Conservation (phyloP, 2,797 vertebrate genomes). For the Erethizon dorsatum region DNA sequence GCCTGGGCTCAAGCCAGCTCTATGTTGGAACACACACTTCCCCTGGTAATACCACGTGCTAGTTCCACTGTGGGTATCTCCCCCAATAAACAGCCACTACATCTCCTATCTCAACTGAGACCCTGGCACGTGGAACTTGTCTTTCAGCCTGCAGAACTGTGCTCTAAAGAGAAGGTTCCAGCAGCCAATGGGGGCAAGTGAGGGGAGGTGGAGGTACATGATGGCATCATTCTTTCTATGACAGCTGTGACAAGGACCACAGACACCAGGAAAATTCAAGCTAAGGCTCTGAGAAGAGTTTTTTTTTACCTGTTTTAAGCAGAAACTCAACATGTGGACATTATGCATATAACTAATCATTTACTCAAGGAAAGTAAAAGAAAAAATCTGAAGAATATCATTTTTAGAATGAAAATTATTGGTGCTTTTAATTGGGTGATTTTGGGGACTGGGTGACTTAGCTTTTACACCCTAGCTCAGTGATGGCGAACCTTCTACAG, state of each 20-base stretch:
- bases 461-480: background rate
- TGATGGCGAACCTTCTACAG: background rate
- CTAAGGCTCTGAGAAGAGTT: background rate
- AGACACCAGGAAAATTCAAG: background rate
- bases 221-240: background rate
- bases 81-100: background rate
- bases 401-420: background rate
- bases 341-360: background rate
- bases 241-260: background rate
- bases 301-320: background rate
- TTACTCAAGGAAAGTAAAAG: background rate
- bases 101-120: background rate
- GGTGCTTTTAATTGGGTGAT: background rate
- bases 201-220: rapidly evolving
- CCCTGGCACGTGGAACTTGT: background rate
- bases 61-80: background rate
- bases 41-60: background rate
- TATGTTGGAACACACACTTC: background rate
- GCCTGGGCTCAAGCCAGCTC: background rate
- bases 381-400: background rate
- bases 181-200: background rate
- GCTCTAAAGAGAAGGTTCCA: background rate
- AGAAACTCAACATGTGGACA: background rate
- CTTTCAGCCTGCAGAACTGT: background rate
- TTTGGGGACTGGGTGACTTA: background rate